Conservation (phyloP, 2,888 invertebrate genomes). For the Galerucella calmariensis region DNA sequence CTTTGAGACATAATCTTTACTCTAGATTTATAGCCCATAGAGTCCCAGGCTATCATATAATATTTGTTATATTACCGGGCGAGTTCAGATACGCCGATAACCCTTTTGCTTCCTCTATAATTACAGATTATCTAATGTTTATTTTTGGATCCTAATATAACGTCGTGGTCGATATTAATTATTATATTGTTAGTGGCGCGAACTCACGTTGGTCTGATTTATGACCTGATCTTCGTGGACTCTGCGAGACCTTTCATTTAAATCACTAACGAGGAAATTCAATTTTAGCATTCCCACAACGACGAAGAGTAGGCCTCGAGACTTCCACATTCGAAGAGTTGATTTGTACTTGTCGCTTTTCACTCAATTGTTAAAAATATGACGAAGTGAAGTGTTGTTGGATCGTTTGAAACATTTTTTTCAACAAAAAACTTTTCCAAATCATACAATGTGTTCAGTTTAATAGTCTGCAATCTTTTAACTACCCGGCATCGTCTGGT, state of each 20-base stretch:
- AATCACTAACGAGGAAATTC: slow-evolving; percentile 62
- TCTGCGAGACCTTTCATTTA: slow-evolving; percentile 56
- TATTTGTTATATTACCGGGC: slow-evolving; percentile 45
- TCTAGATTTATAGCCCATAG: slow-evolving; percentile 40
- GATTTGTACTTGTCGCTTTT: slow-evolving; percentile 44
- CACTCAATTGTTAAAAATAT: too few relatives aligned
- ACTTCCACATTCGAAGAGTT: slow-evolving; percentile 55
- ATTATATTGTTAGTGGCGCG: slow-evolving; percentile 63
- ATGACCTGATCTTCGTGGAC: slow-evolving; percentile 51
- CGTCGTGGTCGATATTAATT: slow-evolving; percentile 61
- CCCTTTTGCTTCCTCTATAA: slow-evolving; percentile 56
- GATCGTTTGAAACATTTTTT: too few relatives aligned
- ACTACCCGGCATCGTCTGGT: too few relatives aligned
- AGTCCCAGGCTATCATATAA: slow-evolving; percentile 45
- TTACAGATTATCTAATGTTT: slow-evolving; percentile 64
- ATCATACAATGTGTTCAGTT: too few relatives aligned
- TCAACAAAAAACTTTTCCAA: too few relatives aligned
- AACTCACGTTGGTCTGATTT: slow-evolving; percentile 62
- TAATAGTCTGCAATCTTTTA: too few relatives aligned
- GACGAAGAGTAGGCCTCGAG: slow-evolving; percentile 45
- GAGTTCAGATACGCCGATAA: slow-evolving; percentile 53
- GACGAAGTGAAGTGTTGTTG: too few relatives aligned
- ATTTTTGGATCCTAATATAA: slow-evolving; percentile 62
- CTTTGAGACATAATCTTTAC: slow-evolving; percentile 35
- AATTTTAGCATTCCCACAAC: slow-evolving; percentile 61